Conservation (phyloP, 1,140 invertebrate genomes). For the Drosophila ohnishii region DNA sequence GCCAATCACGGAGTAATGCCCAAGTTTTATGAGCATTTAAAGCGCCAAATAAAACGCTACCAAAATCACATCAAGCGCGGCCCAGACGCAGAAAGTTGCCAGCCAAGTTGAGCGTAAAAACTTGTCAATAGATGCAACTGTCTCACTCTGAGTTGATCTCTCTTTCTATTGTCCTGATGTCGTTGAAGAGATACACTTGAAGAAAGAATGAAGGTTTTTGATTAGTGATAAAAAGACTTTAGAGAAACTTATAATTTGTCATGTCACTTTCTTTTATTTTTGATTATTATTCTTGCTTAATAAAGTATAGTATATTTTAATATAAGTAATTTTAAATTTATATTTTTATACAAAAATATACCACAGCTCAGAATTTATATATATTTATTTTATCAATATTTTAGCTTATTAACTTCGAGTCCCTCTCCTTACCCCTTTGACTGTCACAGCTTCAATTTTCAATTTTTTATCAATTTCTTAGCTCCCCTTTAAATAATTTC, state of each 20-base stretch:
- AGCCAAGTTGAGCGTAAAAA: slow-evolving; percentile 60
- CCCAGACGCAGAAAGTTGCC: slow-evolving; percentile 41
- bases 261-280: too few species aligned
- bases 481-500: background rate
- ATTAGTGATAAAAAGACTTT: too few species aligned
- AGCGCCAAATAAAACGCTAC: slow-evolving; percentile 52
- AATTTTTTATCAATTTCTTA: too few species aligned
- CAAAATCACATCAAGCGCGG: slow-evolving; percentile 23
- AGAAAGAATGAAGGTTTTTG: background rate
- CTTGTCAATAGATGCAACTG: slow-evolving; percentile 51
- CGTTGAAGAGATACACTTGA: background rate
- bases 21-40: slow-evolving; percentile 66
- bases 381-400: too few species aligned
- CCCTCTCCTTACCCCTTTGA: background rate
- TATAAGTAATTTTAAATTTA: too few species aligned
- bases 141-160: slow-evolving; percentile 1
- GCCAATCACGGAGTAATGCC: slow-evolving; percentile 48
- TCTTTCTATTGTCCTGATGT: too few species aligned
- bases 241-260: background rate
- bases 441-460: too few species aligned
- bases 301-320: too few species aligned
- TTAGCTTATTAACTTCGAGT: too few species aligned
- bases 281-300: background rate
- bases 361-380: too few species aligned
- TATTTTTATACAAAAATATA: too few species aligned